Base-by-base conservation (phyloP, 2,888 invertebrate species). In the Sceliomorpha sp. region DNA sequence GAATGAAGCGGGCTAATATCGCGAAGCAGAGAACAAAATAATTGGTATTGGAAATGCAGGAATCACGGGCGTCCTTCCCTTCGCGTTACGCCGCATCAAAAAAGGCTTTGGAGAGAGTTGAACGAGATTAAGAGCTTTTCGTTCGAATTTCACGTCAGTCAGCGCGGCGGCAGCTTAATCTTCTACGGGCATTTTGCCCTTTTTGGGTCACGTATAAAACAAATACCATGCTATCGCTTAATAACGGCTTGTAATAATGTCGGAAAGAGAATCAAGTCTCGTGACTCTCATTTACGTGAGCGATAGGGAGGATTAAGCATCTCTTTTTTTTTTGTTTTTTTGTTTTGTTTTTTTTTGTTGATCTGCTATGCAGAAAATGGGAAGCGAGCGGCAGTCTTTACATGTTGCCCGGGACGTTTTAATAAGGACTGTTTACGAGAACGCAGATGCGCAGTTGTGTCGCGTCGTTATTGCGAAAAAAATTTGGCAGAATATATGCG, bases 121-220 rank as follows among this genome's bases (percentile, higher is more conserved):
- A 64, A 66, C 58, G 45, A 82, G 81, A 83, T 84, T 83, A 85
- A 83, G 81, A 80, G 84, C 80, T 85, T 77, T 79, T 70, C 78
- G 77, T 82, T 82, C 82, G 79, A 81, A 79, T 84, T 81, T 83
- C 79, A 72, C 76, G 83, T 82, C 81, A 83, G 81, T 83, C 83
- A 80, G 74, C 73, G 72, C 74, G 70, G 59, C 75, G 74, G 68
- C 74, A 70, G 75, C 75, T 74, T 84, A 80, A 84, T 84, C 82
- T 82, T 70, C 60, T 59, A 66, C 71, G 47, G 68, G 66, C 67
- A 67, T 70, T 73, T 66, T 71, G 73, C 73, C 75, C 76, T 77
- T 79, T 82, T 76, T 77, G 73, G 75, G 71, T 71, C 75, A 74
- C 74, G 77, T 77, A 79, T 74, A 76, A 81, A 81, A 80, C 80